Base-by-base conservation (phyloP, 2,888 invertebrate species). In the Carpatolechia fugitivella region DNA sequence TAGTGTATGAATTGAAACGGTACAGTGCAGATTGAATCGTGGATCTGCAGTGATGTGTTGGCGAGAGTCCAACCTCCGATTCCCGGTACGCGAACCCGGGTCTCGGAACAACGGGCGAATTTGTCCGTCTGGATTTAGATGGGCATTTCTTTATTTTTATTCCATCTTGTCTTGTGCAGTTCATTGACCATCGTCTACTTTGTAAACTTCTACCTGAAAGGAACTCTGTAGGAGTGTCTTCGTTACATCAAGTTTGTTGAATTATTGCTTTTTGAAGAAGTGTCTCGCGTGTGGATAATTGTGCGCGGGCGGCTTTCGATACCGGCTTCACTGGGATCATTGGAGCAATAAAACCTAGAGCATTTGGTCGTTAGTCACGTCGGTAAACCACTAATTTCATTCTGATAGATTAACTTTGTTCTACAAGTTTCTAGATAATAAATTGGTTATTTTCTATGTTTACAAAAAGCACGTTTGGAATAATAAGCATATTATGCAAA, bases 41-140 rank as follows among this genome's bases (percentile, higher is more conserved):
- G 3, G 24, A 24, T 13, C 1, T 7, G n/a, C 13, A 44, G 7
- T 1, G 6, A 7, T 7, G 13, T 14, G 13, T 44, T 44, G 44
- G 44, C 44, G 29, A 1, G 1, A 3, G n/a, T 44, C 44, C 44
- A 44, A 29, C 29, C 44, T 24, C 11, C 11, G 24, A 24, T 20
- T 18, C 11, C n/a, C 24, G 24, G 24, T 24, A 6, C 24, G 24
- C 29, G 44, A n/a, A 44, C 44, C 18, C 40, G 10, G 40, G 11
- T 18, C 20, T 18, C 18, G 4, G 20, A 18, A 41, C 40, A 40
- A 8, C 18, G 44, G 20, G n/a, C 44, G 29, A 29, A 44, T 44
- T 44, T 24, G 44, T 44, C 44, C 44, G 29, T 24, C 44, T 44
- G 24, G 24, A 44, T 29, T 44, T 44, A 44, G 44, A 44, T 29